These are phyloP conservation scores for Forficula auricularia DNA, from an alignment of 1,140 invertebrate species.

Conservation along the genomic window DNA sequence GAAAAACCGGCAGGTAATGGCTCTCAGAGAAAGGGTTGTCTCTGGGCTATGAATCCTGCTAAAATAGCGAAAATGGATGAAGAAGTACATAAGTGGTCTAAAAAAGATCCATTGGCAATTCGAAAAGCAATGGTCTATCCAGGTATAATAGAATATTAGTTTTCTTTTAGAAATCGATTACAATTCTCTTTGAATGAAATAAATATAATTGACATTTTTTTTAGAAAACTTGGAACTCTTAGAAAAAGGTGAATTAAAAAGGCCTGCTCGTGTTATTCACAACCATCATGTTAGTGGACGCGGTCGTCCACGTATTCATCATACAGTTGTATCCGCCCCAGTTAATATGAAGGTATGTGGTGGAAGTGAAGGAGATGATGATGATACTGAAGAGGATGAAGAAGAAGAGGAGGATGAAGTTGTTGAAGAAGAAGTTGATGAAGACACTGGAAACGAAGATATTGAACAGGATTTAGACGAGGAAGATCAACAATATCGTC, in stretches of 20 bases:
- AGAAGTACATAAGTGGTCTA: conserved; percentile 89
- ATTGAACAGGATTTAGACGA: conserved; percentile 11
- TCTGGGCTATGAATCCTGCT: conserved; percentile 91
- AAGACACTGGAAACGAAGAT: conserved; percentile 26
- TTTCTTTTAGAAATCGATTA: too few relatives aligned
- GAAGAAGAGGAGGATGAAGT: conserved; percentile 31
- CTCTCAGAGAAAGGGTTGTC: conserved; percentile 68
- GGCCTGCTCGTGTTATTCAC: conserved; percentile 25
- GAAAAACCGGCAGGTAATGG: conserved; percentile 76
- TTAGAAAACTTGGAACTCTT: conserved; percentile 58
- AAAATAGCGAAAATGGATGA: conserved; percentile 94
- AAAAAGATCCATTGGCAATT: conserved; percentile 74
- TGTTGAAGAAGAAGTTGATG: conserved; percentile 29
- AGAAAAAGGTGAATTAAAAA: conserved; percentile 72
- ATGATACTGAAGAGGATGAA: conserved; percentile 30
- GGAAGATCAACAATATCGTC: conserved; percentile 15
- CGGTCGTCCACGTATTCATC: conserved; percentile 30
- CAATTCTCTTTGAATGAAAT: conserved; percentile 1
- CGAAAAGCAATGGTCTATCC: conserved; percentile 81
- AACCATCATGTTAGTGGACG: conserved; percentile 29
- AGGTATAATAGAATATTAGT: too few relatives aligned
- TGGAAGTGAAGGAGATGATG: conserved; percentile 31
- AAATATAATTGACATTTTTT: conserved; percentile 14
- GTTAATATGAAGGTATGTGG: conserved; percentile 28
- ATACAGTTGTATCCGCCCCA: conserved; percentile 21